These are phyloP conservation scores for Periophthalmus modestus DNA, from an alignment of 2,113 vertebrate species.

Conservation along the genomic window DNA sequence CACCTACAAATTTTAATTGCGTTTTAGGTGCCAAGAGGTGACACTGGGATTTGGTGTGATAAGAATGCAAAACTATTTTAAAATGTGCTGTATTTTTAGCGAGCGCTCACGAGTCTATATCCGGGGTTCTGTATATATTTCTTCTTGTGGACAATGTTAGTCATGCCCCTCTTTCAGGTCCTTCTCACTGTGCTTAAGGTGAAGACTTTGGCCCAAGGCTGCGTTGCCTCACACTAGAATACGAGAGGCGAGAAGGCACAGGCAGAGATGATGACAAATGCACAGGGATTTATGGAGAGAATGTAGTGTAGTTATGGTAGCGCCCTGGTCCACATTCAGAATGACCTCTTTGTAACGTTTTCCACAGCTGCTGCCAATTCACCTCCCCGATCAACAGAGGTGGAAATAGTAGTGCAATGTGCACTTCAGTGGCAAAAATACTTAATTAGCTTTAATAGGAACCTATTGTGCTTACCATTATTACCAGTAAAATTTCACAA, in stretches of 20 bases:
- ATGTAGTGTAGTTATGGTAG: slow-evolving; percentile 32
- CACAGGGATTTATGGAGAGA: slow-evolving; percentile 40
- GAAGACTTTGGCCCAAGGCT: slow-evolving; percentile 53
- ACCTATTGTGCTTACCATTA: too few relatives aligned
- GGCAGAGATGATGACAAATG: slow-evolving; percentile 41
- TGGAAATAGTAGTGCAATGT: neutral
- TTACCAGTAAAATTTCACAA: too few relatives aligned
- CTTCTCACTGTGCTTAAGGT: slow-evolving; percentile 49
- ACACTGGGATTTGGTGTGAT: slow-evolving; percentile 65
- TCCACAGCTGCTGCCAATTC: slow-evolving; percentile 29
- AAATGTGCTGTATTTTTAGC: slow-evolving; percentile 23
- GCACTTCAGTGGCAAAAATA: neutral
- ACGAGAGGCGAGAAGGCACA: slow-evolving; percentile 24
- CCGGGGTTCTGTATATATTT: slow-evolving; percentile 24
- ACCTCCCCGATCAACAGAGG: slow-evolving; percentile 8
- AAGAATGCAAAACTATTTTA: slow-evolving; percentile 57
- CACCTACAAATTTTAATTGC: slow-evolving; percentile 70
- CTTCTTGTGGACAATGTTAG: slow-evolving; percentile 33
- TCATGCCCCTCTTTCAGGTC: slow-evolving; percentile 44
- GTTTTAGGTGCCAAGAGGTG: slow-evolving; percentile 70
- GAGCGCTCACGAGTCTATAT: slow-evolving; percentile 12
- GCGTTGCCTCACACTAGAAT: slow-evolving; percentile 41
- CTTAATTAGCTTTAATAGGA: too few relatives aligned
- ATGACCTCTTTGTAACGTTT: slow-evolving; percentile 38
- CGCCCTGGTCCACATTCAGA: slow-evolving; percentile 22